Base-by-base conservation (phyloP, 2,113 vertebrate genomes). In the Strigops habroptila region DNA sequence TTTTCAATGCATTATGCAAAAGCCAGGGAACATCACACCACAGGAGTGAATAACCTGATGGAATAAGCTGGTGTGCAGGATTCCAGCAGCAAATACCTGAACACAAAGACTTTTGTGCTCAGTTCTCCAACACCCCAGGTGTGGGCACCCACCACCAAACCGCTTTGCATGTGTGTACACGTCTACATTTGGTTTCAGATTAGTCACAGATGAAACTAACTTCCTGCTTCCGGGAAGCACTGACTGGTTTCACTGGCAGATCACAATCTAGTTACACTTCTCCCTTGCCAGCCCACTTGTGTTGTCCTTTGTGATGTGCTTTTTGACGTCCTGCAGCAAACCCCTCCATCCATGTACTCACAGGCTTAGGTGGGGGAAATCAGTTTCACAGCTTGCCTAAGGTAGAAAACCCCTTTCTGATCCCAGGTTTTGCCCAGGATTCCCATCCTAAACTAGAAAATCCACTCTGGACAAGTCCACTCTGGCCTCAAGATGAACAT, bases 141-240 rank as follows among this genome's bases (percentile, higher is more conserved):
- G n/a, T 7, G 28, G n/a, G 30, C 4, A 14, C 24, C 70, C 52
- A 30, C 14, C 78, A 12, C 69, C 69, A 44, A 67, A 57, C 23
- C 2, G 0, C 78, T 51, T 18, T 13, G 49, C 74, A n/a, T 5
- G 1, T 0, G 1, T 10, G 14, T 4, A 27, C 12, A 1, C 6
- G 1, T 3, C 6, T 1, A n/a, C 2, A 0, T 43, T 57, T 78
- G 5, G n/a, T 23, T 39, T 55, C 55, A 44, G 33, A 33, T 55
- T 18, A 76, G 49, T 25, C 71, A 74, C 19, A 25, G n/a, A 3
- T 41, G 39, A 63, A 70, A 18, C 25, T 7, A 35, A 52, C 52
- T 87, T 81, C 81, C 49, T 2, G 0, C 31, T 87, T 52, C 37
- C 75, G 70, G 70, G 79, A 88, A 78, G 44, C 25, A 6, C 65